Evolutionary conservation across 2,888 invertebrate species (phyloP), one percentile per base, ranked within the genome.

Genomic region (Hypselothyrea guttata): DNA sequence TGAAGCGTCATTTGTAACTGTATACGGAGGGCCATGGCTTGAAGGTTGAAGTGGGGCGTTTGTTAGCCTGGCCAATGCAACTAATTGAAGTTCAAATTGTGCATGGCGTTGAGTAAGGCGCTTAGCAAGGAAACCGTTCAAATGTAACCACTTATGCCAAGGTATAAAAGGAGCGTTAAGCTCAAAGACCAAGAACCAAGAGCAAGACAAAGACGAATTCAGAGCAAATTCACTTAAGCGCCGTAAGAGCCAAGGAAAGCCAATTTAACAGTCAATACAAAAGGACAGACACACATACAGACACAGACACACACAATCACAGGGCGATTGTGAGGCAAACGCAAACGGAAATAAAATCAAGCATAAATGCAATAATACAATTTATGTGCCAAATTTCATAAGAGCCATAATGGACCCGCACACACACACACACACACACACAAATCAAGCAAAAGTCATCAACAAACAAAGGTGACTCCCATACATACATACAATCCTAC

Each of bases 361-460:
- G 83, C 82, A 77, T 79, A 83, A 83, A 83, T 82, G 79, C 84
- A 84, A 83, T 83, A 83, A 83, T 79, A 83, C 84, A 82, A 83
- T 83, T 83, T 82, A 79, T 83, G 83, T 74, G 84, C 78, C 77
- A 74, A 75, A 77, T 77, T 77, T 77, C 76, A 75, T 76, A 75
- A 76, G 71, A 68, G 63, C 65, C 57, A 75, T 81, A 84, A 77
- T 79, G 75, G 84, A 81, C 70, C 45, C 42, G 44, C 64, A 67
- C 60, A 71, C 57, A 58, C 47, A 54, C 13, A 38, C 27, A 44
- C 62, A 37, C 27, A 53, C 58, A 60, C 35, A 60, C 37, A 56
- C 58, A 70, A 70, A 72, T 73, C 72, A 70, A 73, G 70, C 48
- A 56, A 71, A 71, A 73, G 70, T 62, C 67, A 42, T 60, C 71